Conservation (phyloP, 2,113 vertebrate genomes). For the Octodon degus region DNA sequence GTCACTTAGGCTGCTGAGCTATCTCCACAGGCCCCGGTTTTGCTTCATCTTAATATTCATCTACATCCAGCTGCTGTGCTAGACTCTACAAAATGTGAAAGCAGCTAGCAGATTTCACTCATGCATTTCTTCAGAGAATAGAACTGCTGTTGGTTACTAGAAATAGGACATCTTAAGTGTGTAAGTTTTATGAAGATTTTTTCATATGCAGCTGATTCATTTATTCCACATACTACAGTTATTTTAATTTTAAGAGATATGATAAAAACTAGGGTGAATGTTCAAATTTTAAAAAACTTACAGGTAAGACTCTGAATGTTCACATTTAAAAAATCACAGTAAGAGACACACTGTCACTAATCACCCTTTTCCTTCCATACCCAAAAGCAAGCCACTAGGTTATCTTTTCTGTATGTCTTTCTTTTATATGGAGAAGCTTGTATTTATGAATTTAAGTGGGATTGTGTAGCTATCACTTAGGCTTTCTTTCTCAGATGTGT, state of each 20-base stretch:
- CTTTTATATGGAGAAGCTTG: not conserved
- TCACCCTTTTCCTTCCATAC: not conserved
- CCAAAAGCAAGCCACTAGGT: not conserved
- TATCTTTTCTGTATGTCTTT: not conserved
- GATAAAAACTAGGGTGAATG: not conserved
- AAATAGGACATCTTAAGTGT: not conserved
- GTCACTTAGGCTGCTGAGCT: no score
- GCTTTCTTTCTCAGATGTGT: not conserved
- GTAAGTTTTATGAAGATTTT: not conserved
- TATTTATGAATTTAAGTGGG: slow-evolving; percentile 6
- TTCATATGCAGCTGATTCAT: not conserved
- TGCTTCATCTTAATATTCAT: not conserved
- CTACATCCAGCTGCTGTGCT: not conserved
- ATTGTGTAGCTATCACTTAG: not conserved
- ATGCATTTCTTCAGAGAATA: not conserved
- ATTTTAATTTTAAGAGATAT: not conserved
- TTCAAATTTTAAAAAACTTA: not conserved
- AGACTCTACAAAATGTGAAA: not conserved
- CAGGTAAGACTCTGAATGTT: no score
- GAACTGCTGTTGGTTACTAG: not conserved
- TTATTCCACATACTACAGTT: not conserved
- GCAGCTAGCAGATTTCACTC: not conserved
- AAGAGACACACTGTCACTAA: no score
- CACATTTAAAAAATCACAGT: not conserved
- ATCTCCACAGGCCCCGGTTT: not conserved